Conservation (phyloP, 2,113 vertebrate species). For the Poeciliopsis retropinna region DNA sequence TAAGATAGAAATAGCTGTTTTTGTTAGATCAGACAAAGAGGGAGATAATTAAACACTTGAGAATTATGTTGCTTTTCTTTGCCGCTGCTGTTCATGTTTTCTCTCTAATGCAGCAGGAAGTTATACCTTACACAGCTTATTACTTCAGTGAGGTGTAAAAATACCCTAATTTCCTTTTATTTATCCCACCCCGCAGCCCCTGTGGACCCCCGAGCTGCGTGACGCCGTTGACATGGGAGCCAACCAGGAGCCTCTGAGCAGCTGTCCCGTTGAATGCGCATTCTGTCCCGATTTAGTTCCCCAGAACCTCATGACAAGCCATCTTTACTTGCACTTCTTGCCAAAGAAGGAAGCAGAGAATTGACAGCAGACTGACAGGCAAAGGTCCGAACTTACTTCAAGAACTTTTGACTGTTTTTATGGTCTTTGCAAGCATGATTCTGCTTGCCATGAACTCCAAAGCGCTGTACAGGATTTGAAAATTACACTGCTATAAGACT, state of each 20-base stretch:
- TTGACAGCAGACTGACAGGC: conserved; percentile 68
- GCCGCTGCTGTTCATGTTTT: conserved; percentile 12
- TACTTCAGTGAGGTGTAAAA: conserved; percentile 32
- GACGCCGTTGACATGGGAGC: conserved; percentile 76
- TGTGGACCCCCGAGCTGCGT: conserved; percentile 88
- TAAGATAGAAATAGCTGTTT: conserved; percentile 13
- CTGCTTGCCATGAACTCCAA: conserved; percentile 51
- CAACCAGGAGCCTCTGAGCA: conserved; percentile 80
- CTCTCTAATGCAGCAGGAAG: conserved; percentile 38
- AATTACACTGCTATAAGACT: conserved; percentile 73
- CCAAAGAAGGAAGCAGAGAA: conserved; percentile 80
- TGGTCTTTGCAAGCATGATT: conserved; percentile 18
- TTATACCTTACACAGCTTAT: neutral
- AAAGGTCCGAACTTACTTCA: conserved; percentile 33
- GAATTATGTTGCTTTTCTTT: conserved; percentile 17
- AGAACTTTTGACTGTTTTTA: conserved; percentile 52
- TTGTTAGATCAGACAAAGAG: conserved; percentile 29
- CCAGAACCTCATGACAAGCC: conserved; percentile 88
- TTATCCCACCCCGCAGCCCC: conserved; percentile 80
- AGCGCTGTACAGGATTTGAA: conserved; percentile 64
- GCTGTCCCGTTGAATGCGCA: conserved; percentile 86
- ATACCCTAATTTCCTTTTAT: conserved; percentile 43
- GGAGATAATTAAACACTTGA: conserved; percentile 39
- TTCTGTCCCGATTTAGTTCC: conserved; percentile 94
- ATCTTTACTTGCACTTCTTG: conserved; percentile 95